These are phyloP conservation scores for Sinonovacula constricta DNA, from an alignment of 1,140 invertebrate species.

Conservation along the genomic window DNA sequence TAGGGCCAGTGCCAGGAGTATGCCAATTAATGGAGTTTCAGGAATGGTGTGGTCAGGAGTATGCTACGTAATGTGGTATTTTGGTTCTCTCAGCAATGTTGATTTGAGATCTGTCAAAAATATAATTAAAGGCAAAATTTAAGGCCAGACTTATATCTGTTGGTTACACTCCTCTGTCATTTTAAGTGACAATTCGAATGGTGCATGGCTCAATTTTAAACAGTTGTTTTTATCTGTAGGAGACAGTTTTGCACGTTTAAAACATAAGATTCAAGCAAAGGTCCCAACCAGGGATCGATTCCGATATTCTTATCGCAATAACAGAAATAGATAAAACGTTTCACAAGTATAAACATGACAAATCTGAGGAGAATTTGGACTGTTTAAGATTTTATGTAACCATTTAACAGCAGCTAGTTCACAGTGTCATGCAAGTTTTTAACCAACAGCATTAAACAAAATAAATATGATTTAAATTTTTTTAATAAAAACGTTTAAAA, in stretches of 20 bases:
- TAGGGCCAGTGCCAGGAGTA: no score
- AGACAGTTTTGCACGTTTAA: conserved; percentile 18
- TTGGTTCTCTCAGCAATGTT: conserved; percentile 19
- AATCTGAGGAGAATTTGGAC: conserved; percentile 13
- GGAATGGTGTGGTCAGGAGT: no score
- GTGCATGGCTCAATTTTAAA: conserved; percentile 25
- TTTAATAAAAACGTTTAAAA: conserved; percentile 24
- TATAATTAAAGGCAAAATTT: conserved; percentile 17
- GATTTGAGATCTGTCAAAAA: conserved; percentile 23
- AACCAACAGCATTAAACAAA: conserved; percentile 5
- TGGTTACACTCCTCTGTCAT: conserved; percentile 23
- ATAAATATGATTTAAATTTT: conserved; percentile 30
- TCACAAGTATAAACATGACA: no score
- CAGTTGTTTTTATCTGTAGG: conserved; percentile 23
- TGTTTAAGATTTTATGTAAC: no score
- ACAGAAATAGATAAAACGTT: conserved; percentile 28
- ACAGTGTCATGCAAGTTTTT: conserved; percentile 8
- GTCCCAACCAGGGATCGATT: conserved; percentile 29
- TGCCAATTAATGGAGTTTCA: no score
- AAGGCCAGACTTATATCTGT: conserved; percentile 22
- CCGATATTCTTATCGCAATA: conserved; percentile 20
- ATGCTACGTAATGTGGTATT: no score
- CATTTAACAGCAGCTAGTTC: conserved; percentile 5
- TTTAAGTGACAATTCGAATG: conserved; percentile 27
- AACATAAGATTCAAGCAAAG: conserved; percentile 27